A percentile compares a stretch with the other conserved stretches of the same genome.
phyloP scores from a whole-genome alignment of 2,888 invertebrate species.

The Lithodes maja region DNA sequence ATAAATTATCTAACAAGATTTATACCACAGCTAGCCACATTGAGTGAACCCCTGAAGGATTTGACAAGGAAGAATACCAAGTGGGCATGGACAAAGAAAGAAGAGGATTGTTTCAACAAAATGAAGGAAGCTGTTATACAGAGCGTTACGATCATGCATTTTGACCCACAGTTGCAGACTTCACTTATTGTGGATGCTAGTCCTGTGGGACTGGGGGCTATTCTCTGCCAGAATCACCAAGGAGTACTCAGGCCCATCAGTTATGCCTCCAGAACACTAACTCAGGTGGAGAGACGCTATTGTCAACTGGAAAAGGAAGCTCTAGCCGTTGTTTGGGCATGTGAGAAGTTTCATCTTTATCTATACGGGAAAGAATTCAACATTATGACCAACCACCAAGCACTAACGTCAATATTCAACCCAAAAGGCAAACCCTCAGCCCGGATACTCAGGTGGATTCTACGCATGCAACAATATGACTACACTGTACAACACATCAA shows the following conservation, averaged over 20 bases:
- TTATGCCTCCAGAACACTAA: slow-evolving; percentile 31
- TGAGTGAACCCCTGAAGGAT: background rate
- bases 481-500: slow-evolving; percentile 33
- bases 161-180: slow-evolving; percentile 22
- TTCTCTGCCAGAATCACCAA: slow-evolving; percentile 33
- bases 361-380: slow-evolving; percentile 21
- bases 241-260: slow-evolving; percentile 19
- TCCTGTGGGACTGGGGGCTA: slow-evolving; percentile 23
- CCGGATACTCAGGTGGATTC: background rate
- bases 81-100: slow-evolving; percentile 24
- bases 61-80: slow-evolving; percentile 8
- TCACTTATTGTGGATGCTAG: background rate
- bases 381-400: slow-evolving; percentile 49
- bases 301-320: slow-evolving; percentile 46
- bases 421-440: slow-evolving; percentile 25
- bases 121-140: background rate
- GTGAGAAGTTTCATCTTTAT: slow-evolving; percentile 51
- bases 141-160: background rate
- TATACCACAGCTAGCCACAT: background rate
- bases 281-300: slow-evolving; percentile 37
- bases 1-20: slow-evolving; percentile 15
- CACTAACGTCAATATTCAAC: slow-evolving; percentile 33
- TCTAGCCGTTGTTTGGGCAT: slow-evolving; percentile 54
- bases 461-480: slow-evolving; percentile 35
- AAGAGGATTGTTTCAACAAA: background rate